A percentile compares a stretch with the other conserved stretches of the same genome.
Evolutionary conservation across 2,888 invertebrate species (phyloP).

Genomic region (Plagiodera versicolora): DNA sequence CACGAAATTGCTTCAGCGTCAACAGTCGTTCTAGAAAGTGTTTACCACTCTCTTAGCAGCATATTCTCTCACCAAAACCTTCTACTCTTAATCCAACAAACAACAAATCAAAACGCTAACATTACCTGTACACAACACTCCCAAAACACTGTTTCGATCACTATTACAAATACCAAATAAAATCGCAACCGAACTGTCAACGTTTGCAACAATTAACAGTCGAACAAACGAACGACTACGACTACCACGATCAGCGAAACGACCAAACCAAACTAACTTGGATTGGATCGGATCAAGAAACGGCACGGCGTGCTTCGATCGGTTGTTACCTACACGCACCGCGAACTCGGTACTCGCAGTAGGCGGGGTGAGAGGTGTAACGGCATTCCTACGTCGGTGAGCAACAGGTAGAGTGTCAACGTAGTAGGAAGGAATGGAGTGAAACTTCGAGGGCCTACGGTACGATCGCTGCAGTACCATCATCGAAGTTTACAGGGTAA

Average conservation of each 20-base stretch:
- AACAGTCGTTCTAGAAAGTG: not conserved
- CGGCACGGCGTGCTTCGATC: not conserved
- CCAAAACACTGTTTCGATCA: not conserved
- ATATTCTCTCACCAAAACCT: not conserved
- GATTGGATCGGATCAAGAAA: not conserved
- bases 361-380: slow-evolving; percentile 43
- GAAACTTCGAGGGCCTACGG: not conserved
- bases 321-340: slow-evolving; percentile 15
- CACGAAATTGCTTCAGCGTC: not conserved
- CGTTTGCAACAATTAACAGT: slow-evolving; percentile 21
- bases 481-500: not conserved
- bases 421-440: slow-evolving; percentile 14
- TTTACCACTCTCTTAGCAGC: not conserved
- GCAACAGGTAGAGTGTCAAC: slow-evolving; percentile 34
- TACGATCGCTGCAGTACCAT: too few relatives aligned
- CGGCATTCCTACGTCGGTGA: slow-evolving; percentile 42
- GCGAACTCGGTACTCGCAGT: slow-evolving; percentile 30
- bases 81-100: not conserved
- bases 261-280: slow-evolving; percentile 1
- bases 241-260: slow-evolving; percentile 12
- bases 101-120: not conserved
- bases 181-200: slow-evolving; percentile 9
- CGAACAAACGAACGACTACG: slow-evolving; percentile 33
- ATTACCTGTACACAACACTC: not conserved
- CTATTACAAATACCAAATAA: not conserved